phyloP scores from a whole-genome alignment of 2,888 invertebrate genomes.

The Craniophora ligustri region DNA sequence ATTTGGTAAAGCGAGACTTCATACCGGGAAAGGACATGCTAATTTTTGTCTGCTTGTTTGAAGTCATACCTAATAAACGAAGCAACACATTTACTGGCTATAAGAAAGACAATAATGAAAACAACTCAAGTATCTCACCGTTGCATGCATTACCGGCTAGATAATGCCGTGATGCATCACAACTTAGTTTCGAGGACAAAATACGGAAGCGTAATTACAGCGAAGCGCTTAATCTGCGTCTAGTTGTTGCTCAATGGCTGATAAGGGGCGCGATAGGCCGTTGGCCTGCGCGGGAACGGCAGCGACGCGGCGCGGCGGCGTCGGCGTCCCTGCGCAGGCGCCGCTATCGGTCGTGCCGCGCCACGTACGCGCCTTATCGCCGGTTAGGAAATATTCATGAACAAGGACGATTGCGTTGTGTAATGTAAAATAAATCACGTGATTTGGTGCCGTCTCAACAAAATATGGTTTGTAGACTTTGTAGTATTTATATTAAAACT shows the following conservation, averaged over 20 bases:
- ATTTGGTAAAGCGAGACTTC: too few species aligned
- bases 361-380: conserved; percentile 58
- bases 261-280: conserved; percentile 52
- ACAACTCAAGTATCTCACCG: not conserved
- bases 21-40: too few species aligned
- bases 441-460: conserved; percentile 24
- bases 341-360: conserved; percentile 49
- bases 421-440: conserved; percentile 36
- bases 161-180: conserved; percentile 1
- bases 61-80: too few species aligned
- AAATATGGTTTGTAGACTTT: conserved; percentile 26
- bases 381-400: conserved; percentile 49
- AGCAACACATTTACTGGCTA: not conserved
- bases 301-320: too few species aligned
- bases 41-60: too few species aligned
- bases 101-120: not conserved
- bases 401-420: conserved; percentile 52
- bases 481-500: not conserved
- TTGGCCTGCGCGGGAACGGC: conserved; percentile 48
- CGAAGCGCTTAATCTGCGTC: conserved; percentile 23
- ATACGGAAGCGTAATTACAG: conserved; percentile 27
- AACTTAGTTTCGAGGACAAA: conserved; percentile 19
- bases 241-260: conserved; percentile 42
- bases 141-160: conserved; percentile 4
- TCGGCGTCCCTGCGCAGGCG: conserved; percentile 44